Base-by-base conservation (phyloP, 2,888 invertebrate genomes). In the Zygothrica quintamaculata region DNA sequence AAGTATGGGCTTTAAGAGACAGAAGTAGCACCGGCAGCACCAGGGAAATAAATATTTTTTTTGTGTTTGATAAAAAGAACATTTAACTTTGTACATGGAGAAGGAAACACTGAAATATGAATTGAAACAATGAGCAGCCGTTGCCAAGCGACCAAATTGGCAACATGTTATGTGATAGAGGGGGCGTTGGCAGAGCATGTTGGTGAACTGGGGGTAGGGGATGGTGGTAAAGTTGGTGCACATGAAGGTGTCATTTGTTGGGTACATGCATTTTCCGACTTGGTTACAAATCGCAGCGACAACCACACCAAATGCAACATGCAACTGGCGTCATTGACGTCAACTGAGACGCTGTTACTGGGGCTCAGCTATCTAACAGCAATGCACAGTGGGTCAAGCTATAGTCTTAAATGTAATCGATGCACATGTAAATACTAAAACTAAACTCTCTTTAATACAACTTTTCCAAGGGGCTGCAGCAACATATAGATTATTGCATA, bases 171-270 rank as follows among this genome's bases (percentile, higher is more conserved):
- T 78, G 76, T 77, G 81, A 74, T 44, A 46, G 31, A 26, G 18
- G 13, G 52, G 58, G 22, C 37, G 26, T 5, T 33, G 15, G 26
- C 37, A 33, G 44, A 13, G 26, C 37, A 33, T 42, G 18, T 22
- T 9, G 15, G 16, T 34, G 13, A n/a, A n/a, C n/a, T n/a, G n/a
- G n/a, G 18, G 53, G 47, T 12, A 8, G 2, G 43, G 6, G 33
- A 46, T 25, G 46, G 46, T n/a, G 1, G 7, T n/a, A 39, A 53
- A 29, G 33, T 48, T 40, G 67, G 65, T 62, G 76, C 75, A 75
- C 85, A 71, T 86, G 81, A 84, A 88, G 88, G 86, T 87, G 88
- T 89, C 88, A 89, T 88, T 88, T 88, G 88, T 85, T 77, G 77
- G 74, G 62, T 75, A 81, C 88, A 87, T 86, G 87, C 77, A 84